Conservation (phyloP, 2,113 vertebrate genomes). For the Muscicapa adusta region DNA sequence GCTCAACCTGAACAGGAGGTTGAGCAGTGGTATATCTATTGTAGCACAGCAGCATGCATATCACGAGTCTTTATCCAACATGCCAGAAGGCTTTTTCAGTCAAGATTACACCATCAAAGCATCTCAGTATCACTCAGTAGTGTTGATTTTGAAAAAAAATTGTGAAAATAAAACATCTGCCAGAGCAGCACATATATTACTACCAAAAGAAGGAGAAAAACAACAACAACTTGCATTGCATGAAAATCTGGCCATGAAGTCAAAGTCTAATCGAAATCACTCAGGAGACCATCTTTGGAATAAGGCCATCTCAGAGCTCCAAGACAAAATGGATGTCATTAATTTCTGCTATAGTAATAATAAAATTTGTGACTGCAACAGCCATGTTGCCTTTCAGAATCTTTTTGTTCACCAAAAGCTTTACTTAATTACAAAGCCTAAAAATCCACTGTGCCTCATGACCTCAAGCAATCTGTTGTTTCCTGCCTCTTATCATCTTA, state of each 20-base stretch:
- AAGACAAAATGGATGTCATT: constrained; percentile 15
- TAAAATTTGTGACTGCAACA: constrained; percentile 9
- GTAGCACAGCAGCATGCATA: constrained; percentile 1
- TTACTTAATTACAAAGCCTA: constrained; percentile 10
- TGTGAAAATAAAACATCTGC: constrained; percentile 67
- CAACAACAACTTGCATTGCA: constrained; percentile 25
- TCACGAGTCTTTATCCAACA: constrained; percentile 42
- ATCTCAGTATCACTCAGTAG: constrained; percentile 48
- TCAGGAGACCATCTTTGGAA: constrained; percentile 52
- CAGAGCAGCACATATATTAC: constrained; percentile 40
- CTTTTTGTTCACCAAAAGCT: background rate
- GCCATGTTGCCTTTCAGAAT: background rate
- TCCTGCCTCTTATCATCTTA: background rate
- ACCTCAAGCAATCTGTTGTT: background rate
- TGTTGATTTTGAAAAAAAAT: constrained; percentile 48
- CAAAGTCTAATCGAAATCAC: constrained; percentile 40
- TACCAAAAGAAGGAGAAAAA: constrained; percentile 33
- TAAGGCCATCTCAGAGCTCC: constrained; percentile 22
- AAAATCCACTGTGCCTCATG: background rate
- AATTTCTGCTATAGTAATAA: background rate
- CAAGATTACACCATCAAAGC: constrained; percentile 17
- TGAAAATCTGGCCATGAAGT: constrained; percentile 50
- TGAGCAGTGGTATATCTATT: constrained; percentile 28
- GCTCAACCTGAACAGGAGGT: constrained; percentile 26
- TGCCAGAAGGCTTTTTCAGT: constrained; percentile 32